Base-by-base conservation (phyloP, 2,888 invertebrate genomes). In the Amiota minor region DNA sequence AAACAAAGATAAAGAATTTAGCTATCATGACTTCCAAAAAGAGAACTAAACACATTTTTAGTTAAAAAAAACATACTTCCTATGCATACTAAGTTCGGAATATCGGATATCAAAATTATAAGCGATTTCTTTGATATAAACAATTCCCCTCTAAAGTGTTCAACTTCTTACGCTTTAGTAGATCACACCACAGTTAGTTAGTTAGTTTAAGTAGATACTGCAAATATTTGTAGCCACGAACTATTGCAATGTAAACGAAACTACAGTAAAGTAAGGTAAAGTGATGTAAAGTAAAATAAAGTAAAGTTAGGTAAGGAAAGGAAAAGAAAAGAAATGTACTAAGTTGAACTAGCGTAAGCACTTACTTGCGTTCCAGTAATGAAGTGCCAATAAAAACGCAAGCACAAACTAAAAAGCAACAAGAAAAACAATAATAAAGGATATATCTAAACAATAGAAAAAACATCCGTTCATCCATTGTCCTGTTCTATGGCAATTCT, bases 311-410 rank as follows among this genome's bases (percentile, higher is more conserved):
- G 59, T 8, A 20, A 20, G 18, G 59, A 20, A 56, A 59, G 20
- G 59, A 35, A 35, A 35, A 8, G 59, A 20, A 56, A 59, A 14
- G 59, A 35, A 35, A 35, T 3, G 35, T 35, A 35, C 35, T 35
- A 35, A 35, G 35, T 35, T 20, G 45, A 59, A 18, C 8, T 46
- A 65, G 12, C 53, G 67, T 53, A 68, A 50, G 67, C 67, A 50
- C 67, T 68, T 68, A 68, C 67, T 50, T 23, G 50, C 23, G 18
- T 11, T n/a, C 20, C 16, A 46, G 65, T 65, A 65, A 65, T 47
- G 65, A 65, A 65, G 46, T 65, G 47, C 47, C 65, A 65, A 65
- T 65, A 65, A 47, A 68, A 68, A 68, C n/a, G 67, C 10, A 65
- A 35, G 35, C 47, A 65, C 18, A 16, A 65, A 47, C 67, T 47